phyloP scores from a whole-genome alignment of 2,113 vertebrate genomes.

The Desmodus rotundus region DNA sequence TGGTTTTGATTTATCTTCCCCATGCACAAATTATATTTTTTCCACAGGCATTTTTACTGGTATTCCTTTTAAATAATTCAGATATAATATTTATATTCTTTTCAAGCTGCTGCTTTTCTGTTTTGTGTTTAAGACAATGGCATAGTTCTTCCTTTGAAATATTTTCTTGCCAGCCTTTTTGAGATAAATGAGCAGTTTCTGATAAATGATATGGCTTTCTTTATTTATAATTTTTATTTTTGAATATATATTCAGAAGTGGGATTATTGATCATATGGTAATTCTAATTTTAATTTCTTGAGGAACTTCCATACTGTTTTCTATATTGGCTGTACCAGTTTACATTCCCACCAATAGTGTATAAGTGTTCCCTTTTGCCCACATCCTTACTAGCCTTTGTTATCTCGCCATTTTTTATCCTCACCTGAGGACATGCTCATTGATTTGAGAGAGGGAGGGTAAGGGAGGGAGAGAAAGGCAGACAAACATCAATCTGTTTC shows the following conservation, averaged over 20 bases:
- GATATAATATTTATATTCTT: conserved; percentile 48
- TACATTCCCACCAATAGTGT: neutral
- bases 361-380: neutral
- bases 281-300: neutral
- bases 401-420: neutral
- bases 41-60: conserved; percentile 66
- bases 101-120: conserved; percentile 58
- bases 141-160: conserved; percentile 9
- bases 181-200: conserved; percentile 25
- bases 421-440: neutral
- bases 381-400: neutral
- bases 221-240: neutral
- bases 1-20: conserved; percentile 70
- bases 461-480: neutral
- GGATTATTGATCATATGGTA: neutral
- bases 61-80: conserved; percentile 71
- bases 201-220: neutral
- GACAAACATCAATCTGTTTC: neutral
- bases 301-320: neutral
- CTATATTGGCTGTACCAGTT: neutral
- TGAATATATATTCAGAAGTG: neutral
- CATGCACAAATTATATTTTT: conserved; percentile 46
- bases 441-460: neutral
- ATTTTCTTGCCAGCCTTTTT: conserved; percentile 56
- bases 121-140: conserved; percentile 39